Base-by-base conservation (phyloP, 1,140 invertebrate species). In the Drosophila triauraria region DNA sequence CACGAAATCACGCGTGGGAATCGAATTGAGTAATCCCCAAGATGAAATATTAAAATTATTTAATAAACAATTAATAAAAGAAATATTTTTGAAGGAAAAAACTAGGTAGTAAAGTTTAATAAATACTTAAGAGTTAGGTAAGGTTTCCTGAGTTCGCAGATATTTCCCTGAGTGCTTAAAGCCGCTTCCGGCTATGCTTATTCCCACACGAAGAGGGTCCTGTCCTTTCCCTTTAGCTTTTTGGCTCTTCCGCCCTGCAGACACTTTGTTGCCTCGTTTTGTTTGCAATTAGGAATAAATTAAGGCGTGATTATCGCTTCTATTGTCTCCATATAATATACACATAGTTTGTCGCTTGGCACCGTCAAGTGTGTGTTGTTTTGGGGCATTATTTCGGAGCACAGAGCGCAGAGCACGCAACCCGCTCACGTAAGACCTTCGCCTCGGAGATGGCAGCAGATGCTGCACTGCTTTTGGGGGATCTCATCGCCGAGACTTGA, bases 391-490 rank as follows among this genome's bases (percentile, higher is more conserved):
- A 61, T 46, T 77, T 77, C 42, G 20, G 59, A 70, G 51, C 51
- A 38, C 20, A 54, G 51, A 53, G 38, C 38, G 4, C 40, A 13
- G 59, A 64, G 75, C 75, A 78, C 76, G 77, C 76, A 65, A 71
- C 58, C 51, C 65, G 84, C 85, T 87, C 84, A 87, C 84, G 85
- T 87, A 87, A 87, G 84, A 87, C 84, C 84, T 87, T 87, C 84
- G 40, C n/a, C 48, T 67, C 30, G 43, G 23, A 20, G 20, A 20
- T 20, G 20, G 20, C 20, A 20, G 20, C 20, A 54, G 74, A 77
- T 69, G 75, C 62, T 77, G 75, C 74, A 68, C 64, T 47, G 46
- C 53, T 65, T 64, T 40, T 65, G 25, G 48, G 72, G 69, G 71
- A 65, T 25, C 56, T 60, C 46, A 40, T 50, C 44, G 17, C 30